These are phyloP conservation scores for Coracias cyanogaster DNA, from an alignment of 2,797 vertebrate species.

Conservation along the genomic window DNA sequence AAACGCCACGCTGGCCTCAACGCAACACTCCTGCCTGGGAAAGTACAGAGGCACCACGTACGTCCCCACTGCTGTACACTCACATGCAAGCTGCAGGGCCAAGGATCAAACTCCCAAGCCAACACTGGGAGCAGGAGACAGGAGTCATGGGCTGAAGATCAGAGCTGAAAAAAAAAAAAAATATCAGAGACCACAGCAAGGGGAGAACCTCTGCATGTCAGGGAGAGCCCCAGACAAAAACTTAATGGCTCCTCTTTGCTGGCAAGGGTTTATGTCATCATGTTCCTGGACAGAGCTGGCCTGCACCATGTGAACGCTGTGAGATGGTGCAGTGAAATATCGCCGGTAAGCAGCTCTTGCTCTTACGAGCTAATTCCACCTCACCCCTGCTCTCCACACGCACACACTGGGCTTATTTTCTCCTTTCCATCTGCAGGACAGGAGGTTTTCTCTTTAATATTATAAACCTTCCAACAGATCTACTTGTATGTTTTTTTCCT, in stretches of 20 bases:
- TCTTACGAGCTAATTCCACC: neutral
- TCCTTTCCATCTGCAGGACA: neutral
- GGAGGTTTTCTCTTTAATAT: slow-evolving; percentile 43
- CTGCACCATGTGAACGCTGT: fast-evolving
- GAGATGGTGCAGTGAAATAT: fast-evolving
- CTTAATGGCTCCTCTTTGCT: fast-evolving
- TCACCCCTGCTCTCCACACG: fast-evolving
- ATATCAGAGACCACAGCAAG: neutral
- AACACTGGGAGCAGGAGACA: neutral
- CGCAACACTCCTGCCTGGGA: neutral
- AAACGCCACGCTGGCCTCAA: neutral
- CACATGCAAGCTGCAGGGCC: neutral
- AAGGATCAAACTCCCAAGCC: neutral
- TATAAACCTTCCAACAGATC: slow-evolving; percentile 27
- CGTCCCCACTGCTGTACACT: neutral
- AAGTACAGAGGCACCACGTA: neutral
- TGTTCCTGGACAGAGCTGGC: neutral
- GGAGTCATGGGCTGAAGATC: neutral
- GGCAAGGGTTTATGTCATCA: neutral
- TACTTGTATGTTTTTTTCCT: neutral
- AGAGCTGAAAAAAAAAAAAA: neutral
- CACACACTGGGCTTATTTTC: neutral
- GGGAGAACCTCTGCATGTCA: neutral
- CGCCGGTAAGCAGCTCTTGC: neutral
- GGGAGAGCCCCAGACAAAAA: neutral